A percentile compares a stretch with the other conserved stretches of the same genome.
Conservation (phyloP, 1,140 invertebrate species). For the Calliopsis andreniformis region DNA sequence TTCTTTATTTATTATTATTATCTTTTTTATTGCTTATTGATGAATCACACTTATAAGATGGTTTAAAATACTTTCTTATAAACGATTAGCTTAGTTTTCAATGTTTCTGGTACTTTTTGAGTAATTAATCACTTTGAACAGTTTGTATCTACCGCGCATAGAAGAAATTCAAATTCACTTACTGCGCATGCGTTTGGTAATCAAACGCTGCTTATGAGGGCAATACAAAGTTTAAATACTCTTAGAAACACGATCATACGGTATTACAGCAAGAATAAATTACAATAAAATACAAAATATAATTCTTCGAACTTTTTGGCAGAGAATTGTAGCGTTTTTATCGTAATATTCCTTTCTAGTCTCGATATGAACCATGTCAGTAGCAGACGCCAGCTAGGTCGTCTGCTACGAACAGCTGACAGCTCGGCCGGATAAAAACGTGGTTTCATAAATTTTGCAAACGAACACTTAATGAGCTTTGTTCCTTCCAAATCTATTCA, state of each 20-base stretch:
- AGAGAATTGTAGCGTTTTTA: background rate
- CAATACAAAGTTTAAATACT: slow-evolving; percentile 27
- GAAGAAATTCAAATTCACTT: slow-evolving; percentile 27
- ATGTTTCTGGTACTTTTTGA: too few relatives aligned
- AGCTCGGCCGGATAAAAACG: slow-evolving; percentile 11
- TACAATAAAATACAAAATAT: background rate
- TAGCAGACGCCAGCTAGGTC: slow-evolving; percentile 55
- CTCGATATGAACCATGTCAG: slow-evolving; percentile 6
- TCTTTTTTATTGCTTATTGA: too few relatives aligned
- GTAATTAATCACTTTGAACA: too few relatives aligned
- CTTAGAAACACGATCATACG: background rate
- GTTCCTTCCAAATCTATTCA: background rate
- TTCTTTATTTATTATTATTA: too few relatives aligned
- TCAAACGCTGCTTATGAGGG: slow-evolving; percentile 8
- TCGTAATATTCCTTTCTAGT: background rate
- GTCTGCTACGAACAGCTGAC: slow-evolving; percentile 63
- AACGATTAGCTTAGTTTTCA: too few relatives aligned
- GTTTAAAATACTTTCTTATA: too few relatives aligned
- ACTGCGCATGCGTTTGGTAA: slow-evolving; percentile 23
- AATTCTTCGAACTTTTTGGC: background rate
- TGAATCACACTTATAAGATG: too few relatives aligned
- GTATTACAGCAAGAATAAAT: background rate
- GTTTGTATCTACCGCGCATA: too few relatives aligned
- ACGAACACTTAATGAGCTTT: background rate
- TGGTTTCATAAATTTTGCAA: background rate